phyloP scores from a whole-genome alignment of 2,888 invertebrate genomes.

The Drosophila neutralis region DNA sequence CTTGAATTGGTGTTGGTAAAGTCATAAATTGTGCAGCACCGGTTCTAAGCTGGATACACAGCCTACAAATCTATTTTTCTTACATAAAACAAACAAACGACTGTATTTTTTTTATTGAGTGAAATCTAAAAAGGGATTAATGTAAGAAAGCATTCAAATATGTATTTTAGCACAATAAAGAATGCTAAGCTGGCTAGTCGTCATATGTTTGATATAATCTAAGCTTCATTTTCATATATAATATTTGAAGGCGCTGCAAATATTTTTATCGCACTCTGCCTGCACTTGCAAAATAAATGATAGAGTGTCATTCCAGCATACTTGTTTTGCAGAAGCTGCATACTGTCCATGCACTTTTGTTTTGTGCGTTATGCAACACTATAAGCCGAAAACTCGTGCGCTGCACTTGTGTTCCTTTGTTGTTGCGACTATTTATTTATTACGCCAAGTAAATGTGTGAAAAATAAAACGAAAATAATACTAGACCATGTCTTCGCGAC shows the following conservation, averaged over 20 bases:
- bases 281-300: neutral
- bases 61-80: neutral
- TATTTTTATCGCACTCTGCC: neutral
- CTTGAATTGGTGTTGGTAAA: conserved; percentile 50
- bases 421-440: conserved; percentile 26
- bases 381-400: conserved; percentile 43
- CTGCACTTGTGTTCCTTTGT: conserved; percentile 36
- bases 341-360: conserved; percentile 4
- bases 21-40: conserved; percentile 10
- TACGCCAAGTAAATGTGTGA: conserved; percentile 49
- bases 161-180: neutral
- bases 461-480: conserved; percentile 22
- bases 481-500: conserved; percentile 87
- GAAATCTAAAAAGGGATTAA: neutral
- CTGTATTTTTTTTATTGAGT: neutral
- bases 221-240: neutral
- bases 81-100: neutral
- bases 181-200: neutral
- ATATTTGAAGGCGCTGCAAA: neutral
- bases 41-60: conserved; percentile 38
- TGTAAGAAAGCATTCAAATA: neutral
- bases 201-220: neutral
- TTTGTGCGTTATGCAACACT: conserved; percentile 42
- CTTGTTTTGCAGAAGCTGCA: neutral
- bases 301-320: neutral